Base-by-base conservation (phyloP, 2,113 vertebrate genomes). In the Prinia subflava region DNA sequence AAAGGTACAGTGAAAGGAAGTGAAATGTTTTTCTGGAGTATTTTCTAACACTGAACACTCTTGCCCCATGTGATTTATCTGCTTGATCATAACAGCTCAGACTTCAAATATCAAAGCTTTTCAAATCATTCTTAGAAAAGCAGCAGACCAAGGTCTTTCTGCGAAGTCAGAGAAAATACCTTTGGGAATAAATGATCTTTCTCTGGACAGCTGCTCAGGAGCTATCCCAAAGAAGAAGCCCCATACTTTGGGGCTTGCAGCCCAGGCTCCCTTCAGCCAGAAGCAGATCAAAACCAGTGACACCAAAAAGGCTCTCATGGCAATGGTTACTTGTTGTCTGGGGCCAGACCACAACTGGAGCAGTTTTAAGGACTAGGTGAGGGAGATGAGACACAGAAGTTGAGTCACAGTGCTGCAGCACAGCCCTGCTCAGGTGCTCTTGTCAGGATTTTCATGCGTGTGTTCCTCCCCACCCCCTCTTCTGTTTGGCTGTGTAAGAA, bases 81-180 rank as follows among this genome's bases (percentile, higher is more conserved):
- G 46, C 60, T 21, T 64, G 24, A 91, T 79, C 27, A 6, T 31
- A 85, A 50, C 31, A 91, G 59, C 65, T 69, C n/a, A 41, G 31
- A 31, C 82, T 92, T 84, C 87, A 94, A 84, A 76, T 82, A 89
- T 44, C 65, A 92, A 73, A 89, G 62, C 46, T 30, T 89, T 88
- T 65, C 46, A 76, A 28, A 46, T 85, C 22, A 56, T 46, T 75
- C 73, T 35, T 53, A 25, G 31, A 19, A 30, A 90, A 84, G 60
- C 56, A 41, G 73, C 71, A 82, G 62, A 65, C 22, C 37, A 76
- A 65, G 37, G 46, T 17, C 28, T 87, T 62, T 49, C 69, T 30
- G 31, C 31, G 27, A 87, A 71, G 44, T 20, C 74, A 60, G 31
- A 56, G 17, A 31, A 86, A 87, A 79, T n/a, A 56, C n/a, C 25